These are phyloP conservation scores for Nasonia oneida DNA, from an alignment of 2,888 invertebrate genomes.

Conservation along the genomic window DNA sequence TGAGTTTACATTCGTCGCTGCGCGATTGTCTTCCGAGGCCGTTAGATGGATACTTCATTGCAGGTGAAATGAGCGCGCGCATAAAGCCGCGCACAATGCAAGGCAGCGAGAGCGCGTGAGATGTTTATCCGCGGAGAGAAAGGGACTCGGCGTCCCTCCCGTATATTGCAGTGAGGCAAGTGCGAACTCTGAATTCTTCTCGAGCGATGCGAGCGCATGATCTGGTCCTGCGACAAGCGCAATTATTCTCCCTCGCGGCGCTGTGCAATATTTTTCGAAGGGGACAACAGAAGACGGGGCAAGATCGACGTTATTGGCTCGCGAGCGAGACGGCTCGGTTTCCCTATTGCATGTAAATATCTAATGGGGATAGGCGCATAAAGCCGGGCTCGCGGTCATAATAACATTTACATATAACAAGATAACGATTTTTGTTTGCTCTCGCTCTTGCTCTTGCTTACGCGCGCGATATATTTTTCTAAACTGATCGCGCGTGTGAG, in stretches of 20 bases:
- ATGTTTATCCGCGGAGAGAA: conserved; percentile 49
- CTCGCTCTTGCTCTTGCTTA: conserved; percentile 30
- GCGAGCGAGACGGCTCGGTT: conserved; percentile 36
- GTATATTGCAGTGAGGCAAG: background rate
- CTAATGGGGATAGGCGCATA: conserved; percentile 59
- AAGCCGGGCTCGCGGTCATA: conserved; percentile 65
- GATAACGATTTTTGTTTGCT: conserved; percentile 74
- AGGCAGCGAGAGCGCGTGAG: conserved; percentile 1
- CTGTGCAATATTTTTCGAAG: background rate
- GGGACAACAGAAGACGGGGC: conserved; percentile 25
- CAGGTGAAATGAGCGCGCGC: conserved; percentile 16
- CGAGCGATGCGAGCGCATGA: conserved; percentile 51
- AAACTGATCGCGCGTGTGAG: conserved; percentile 65
- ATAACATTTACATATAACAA: conserved; percentile 77
- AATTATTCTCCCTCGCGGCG: conserved; percentile 35
- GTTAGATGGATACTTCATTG: conserved; percentile 1
- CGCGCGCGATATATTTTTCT: conserved; percentile 74
- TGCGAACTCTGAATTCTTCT: conserved; percentile 56
- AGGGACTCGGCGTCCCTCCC: conserved; percentile 16
- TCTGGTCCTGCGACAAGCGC: conserved; percentile 26
- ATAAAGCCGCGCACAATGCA: background rate
- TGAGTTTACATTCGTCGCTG: background rate
- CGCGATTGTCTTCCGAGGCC: conserved; percentile 1
- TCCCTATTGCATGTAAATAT: conserved; percentile 60
- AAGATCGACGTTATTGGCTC: conserved; percentile 37